A percentile compares a stretch with the other conserved stretches of the same genome.
Evolutionary conservation across 2,888 invertebrate species (phyloP).

Genomic region (Fragum whitleyi): DNA sequence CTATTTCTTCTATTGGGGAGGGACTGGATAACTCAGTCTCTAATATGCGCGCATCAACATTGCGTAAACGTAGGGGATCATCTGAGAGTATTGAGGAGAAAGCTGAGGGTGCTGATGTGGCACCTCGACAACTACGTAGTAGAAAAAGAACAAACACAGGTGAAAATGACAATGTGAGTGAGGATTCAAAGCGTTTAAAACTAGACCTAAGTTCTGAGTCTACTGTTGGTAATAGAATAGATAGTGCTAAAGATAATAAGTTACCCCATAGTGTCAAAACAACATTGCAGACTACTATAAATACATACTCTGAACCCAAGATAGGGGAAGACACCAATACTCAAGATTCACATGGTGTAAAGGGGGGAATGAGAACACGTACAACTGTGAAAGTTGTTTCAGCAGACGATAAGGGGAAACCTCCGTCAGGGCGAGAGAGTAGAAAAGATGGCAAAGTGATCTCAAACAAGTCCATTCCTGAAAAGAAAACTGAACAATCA

Average conservation of each 20-base stretch:
- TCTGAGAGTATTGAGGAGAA: conserved; percentile 54
- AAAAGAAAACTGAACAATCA: conserved; percentile 49
- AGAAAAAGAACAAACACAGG: conserved; percentile 61
- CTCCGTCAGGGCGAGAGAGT: conserved; percentile 41
- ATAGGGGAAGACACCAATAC: conserved; percentile 29
- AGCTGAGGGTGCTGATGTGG: conserved; percentile 33
- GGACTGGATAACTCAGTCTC: background rate
- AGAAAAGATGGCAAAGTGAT: conserved; percentile 58
- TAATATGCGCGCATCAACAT: conserved; percentile 10
- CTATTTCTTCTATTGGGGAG: background rate
- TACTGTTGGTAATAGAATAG: conserved; percentile 28
- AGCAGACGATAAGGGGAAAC: conserved; percentile 60
- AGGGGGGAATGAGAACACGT: conserved; percentile 67
- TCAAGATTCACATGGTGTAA: conserved; percentile 60
- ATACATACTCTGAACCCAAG: conserved; percentile 32
- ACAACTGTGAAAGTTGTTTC: conserved; percentile 60
- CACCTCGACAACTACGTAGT: conserved; percentile 57
- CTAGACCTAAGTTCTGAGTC: conserved; percentile 44
- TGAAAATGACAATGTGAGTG: conserved; percentile 52
- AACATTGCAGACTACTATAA: conserved; percentile 21
- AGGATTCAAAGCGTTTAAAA: conserved; percentile 59
- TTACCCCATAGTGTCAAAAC: conserved; percentile 40
- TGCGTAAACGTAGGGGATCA: conserved; percentile 30
- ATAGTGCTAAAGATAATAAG: conserved; percentile 52
- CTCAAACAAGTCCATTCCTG: conserved; percentile 45